Evolutionary conservation across 2,888 invertebrate species (phyloP).

Genomic region (Frankliniella fusca): DNA sequence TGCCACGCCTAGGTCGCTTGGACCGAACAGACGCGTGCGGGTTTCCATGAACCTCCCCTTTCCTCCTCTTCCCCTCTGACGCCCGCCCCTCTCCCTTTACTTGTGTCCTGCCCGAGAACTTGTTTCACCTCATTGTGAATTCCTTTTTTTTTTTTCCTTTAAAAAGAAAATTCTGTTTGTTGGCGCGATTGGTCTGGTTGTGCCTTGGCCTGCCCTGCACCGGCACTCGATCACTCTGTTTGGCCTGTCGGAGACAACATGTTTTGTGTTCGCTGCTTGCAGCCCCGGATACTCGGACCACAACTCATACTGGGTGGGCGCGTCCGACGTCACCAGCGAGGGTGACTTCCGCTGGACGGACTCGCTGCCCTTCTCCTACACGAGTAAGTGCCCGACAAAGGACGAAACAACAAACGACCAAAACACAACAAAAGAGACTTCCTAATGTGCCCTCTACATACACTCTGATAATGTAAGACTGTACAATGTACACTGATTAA

Average conservation of each 20-base stretch:
- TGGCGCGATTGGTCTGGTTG: too few species aligned
- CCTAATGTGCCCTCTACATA: too few species aligned
- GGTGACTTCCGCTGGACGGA: constrained; percentile 78
- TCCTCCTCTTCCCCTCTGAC: neutral
- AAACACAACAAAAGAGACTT: too few species aligned
- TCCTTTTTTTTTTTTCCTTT: neutral
- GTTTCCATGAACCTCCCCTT: too few species aligned
- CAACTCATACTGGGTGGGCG: constrained; percentile 77
- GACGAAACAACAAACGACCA: neutral
- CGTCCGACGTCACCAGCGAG: constrained; percentile 69
- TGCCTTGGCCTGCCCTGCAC: too few species aligned
- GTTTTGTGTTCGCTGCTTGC: constrained; percentile 42
- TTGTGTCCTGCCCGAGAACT: neutral
- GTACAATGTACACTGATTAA: too few species aligned
- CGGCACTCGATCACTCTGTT: too few species aligned
- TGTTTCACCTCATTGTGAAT: neutral
- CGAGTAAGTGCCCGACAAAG: constrained; percentile 58
- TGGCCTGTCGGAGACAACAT: neutral
- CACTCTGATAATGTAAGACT: too few species aligned
- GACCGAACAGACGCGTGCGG: too few species aligned
- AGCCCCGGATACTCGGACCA: constrained; percentile 66
- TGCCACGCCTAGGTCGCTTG: too few species aligned
- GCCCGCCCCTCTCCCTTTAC: neutral
- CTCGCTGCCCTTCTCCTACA: constrained; percentile 66
- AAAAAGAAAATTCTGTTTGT: too few species aligned